These are phyloP conservation scores for Oegoconia quadripuncta DNA, from an alignment of 2,888 invertebrate species.

Conservation along the genomic window DNA sequence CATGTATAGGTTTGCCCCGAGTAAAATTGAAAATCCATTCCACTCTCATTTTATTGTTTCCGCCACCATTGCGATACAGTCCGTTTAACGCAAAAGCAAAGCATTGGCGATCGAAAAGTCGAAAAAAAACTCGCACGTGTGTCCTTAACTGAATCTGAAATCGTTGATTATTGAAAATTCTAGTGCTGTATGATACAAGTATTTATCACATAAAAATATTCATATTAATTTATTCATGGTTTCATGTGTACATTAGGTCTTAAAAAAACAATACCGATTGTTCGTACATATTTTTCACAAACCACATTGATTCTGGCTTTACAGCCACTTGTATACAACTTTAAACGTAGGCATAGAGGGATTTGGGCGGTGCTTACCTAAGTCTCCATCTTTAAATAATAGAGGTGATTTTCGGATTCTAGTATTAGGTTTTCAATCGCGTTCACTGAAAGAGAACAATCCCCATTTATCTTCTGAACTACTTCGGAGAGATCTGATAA, in stretches of 20 bases:
- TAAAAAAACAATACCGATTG: too few species aligned
- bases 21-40: slow-evolving; percentile 37
- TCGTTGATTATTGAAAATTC: slow-evolving; percentile 36
- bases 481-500: slow-evolving; percentile 55
- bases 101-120: slow-evolving; percentile 31
- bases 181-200: too few species aligned
- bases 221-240: too few species aligned
- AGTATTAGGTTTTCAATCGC: slow-evolving; percentile 48
- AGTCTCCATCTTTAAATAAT: background rate
- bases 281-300: background rate
- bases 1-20: slow-evolving; percentile 22
- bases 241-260: too few species aligned
- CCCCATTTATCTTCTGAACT: slow-evolving; percentile 58
- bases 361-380: background rate
- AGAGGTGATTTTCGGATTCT: slow-evolving; percentile 27
- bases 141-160: slow-evolving; percentile 45
- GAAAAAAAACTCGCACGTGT: slow-evolving; percentile 36
- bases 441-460: slow-evolving; percentile 50
- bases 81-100: slow-evolving; percentile 54
- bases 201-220: slow-evolving; percentile 3
- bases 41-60: slow-evolving; percentile 50
- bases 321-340: background rate
- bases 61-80: slow-evolving; percentile 55
- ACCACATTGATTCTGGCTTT: background rate
- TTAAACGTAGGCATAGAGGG: too few species aligned